Evolutionary conservation across 2,797 vertebrate genomes (phyloP), one percentile per base, ranked within the genome.

Genomic region (Pangasius mekongensis): DNA sequence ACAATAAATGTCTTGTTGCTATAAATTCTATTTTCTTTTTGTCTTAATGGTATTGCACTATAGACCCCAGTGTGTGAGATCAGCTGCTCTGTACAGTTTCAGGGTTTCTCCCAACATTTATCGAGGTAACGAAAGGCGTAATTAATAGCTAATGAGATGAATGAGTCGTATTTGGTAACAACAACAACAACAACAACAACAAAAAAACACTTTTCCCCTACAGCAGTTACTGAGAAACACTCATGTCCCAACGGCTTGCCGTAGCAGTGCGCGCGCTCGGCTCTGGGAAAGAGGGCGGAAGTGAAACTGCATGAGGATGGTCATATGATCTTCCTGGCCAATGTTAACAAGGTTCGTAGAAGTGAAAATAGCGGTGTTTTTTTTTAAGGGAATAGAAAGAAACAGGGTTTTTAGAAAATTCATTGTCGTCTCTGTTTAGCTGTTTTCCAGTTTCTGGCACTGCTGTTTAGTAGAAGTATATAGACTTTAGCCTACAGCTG

Each of bases 261-360:
- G 85, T 77, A 77, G 73, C 39, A 30, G 18, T 58, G 43, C n/a
- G 67, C 18, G 36, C 7, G 16, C 43, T n/a, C 78, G 11, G 4
- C 9, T 20, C 56, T 14, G n/a, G 8, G n/a, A 24, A 27, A 16
- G 20, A 11, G 24, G 20, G 49, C 27, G 74, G 69, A 39, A 82
- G 60, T 76, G 78, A 67, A 20, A 86, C 67, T 36, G 4, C 20
- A 6, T 71, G 30, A 8, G n/a, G 66, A 10, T 13, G 43, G 58
- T 64, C 82, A 78, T 7, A n/a, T 52, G 87, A 43, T 36, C 9
- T 20, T 86, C 49, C 67, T 66, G 56, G 20, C 0, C 33, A 24
- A 82, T 49, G 85, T 85, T 83, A 36, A 66, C 11, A 66, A 90
- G 87, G 89, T 76, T 80, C 3, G 86, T 87, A 56, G 11, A 22